A percentile compares a stretch with the other conserved stretches of the same genome.
These are phyloP conservation scores for Cryptotis parvus DNA, from an alignment of 2,113 vertebrate genomes.

Conservation along the genomic window DNA sequence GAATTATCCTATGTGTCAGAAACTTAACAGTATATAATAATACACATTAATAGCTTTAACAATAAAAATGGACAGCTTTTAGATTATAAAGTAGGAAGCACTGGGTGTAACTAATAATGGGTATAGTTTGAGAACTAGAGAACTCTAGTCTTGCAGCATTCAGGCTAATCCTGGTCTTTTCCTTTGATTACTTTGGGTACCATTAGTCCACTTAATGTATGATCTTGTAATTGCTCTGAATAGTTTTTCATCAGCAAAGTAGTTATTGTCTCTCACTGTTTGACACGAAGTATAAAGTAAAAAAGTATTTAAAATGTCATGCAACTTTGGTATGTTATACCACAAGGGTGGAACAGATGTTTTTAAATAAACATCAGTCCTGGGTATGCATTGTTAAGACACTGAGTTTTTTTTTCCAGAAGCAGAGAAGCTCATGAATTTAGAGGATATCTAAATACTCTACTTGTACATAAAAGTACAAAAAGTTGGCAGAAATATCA, in stretches of 20 bases:
- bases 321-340: slow-evolving; percentile 84
- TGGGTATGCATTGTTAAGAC: slow-evolving; percentile 86
- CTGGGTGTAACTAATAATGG: slow-evolving; percentile 40
- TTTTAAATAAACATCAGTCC: slow-evolving; percentile 89
- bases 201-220: slow-evolving; percentile 82
- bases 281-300: slow-evolving; percentile 78
- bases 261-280: slow-evolving; percentile 78
- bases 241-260: slow-evolving; percentile 82
- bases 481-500: slow-evolving; percentile 87
- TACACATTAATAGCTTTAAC: slow-evolving; percentile 8
- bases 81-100: slow-evolving; percentile 74
- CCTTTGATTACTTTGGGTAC: slow-evolving; percentile 82
- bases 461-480: slow-evolving; percentile 89
- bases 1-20: slow-evolving; percentile 12
- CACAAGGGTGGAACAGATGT: slow-evolving; percentile 87
- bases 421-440: slow-evolving; percentile 88
- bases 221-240: slow-evolving; percentile 80
- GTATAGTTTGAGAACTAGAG: slow-evolving; percentile 37
- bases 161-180: slow-evolving; percentile 73
- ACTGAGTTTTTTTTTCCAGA: slow-evolving; percentile 85
- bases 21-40: background rate
- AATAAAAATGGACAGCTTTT: slow-evolving; percentile 51
- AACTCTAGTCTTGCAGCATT: slow-evolving; percentile 56
- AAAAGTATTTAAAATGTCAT: slow-evolving; percentile 85
- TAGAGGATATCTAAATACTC: slow-evolving; percentile 88